Percentiles rank a stretch among this genome's conserved stretches.
phyloP scores from a whole-genome alignment of 1,140 invertebrate genomes.

The Melanaphis sacchari region DNA sequence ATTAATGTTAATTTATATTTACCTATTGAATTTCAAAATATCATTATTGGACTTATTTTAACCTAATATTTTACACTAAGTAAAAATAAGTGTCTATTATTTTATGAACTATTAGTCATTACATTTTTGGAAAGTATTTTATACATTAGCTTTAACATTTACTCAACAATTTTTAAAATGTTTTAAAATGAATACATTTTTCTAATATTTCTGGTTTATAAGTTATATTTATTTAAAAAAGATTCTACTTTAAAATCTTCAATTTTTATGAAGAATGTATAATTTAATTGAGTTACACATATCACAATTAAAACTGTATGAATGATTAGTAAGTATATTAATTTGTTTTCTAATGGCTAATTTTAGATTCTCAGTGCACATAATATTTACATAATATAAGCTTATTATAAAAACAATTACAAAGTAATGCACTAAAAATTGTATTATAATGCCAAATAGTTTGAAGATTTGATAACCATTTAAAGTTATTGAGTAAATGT shows the following conservation, averaged over 20 bases:
- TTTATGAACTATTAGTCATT: background rate
- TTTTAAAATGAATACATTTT: background rate
- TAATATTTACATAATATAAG: background rate
- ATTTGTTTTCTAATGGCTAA: background rate
- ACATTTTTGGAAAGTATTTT: background rate
- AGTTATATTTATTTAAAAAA: background rate
- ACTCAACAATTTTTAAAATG: background rate
- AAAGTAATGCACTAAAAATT: background rate
- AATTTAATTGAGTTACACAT: background rate
- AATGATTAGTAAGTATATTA: background rate
- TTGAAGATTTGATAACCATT: conserved; percentile 17
- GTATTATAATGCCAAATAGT: background rate
- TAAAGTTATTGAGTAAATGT: conserved; percentile 25
- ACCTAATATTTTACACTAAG: background rate
- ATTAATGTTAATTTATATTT: background rate
- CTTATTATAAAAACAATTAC: background rate
- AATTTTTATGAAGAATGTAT: background rate
- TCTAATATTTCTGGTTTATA: background rate
- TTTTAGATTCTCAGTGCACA: background rate
- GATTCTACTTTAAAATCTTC: conserved; percentile 9
- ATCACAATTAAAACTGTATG: conserved; percentile 6
- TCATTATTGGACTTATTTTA: conserved; percentile 2
- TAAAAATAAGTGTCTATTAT: background rate
- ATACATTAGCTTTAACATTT: conserved; percentile 6
- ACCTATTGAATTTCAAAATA: background rate